phyloP scores from a whole-genome alignment of 2,888 invertebrate genomes.

The Eupithecia abbreviata region DNA sequence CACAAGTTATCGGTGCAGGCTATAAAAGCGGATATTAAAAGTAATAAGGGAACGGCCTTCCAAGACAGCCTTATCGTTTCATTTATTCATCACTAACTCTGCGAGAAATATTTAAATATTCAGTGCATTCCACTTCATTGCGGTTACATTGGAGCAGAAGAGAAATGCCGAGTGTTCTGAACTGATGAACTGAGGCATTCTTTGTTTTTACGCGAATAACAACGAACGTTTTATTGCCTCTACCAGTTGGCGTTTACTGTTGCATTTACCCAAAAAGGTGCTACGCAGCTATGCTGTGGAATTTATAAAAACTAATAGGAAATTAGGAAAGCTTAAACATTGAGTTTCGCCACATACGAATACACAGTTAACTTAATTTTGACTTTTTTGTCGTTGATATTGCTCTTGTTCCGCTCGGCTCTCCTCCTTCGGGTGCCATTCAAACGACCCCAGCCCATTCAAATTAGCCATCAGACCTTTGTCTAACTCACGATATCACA shows the following conservation, averaged over 20 bases:
- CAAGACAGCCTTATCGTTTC: slow-evolving; percentile 11
- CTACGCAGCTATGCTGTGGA: not conserved
- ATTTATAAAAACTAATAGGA: not conserved
- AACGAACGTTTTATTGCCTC: not conserved
- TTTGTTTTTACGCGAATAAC: not conserved
- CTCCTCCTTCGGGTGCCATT: not conserved
- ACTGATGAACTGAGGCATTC: not conserved
- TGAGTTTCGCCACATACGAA: not conserved
- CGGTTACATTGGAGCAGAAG: not conserved
- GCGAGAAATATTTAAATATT: slow-evolving; percentile 5
- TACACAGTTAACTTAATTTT: not conserved
- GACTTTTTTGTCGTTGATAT: not conserved
- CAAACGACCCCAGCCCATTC: slow-evolving; percentile 22
- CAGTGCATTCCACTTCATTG: slow-evolving; percentile 9
- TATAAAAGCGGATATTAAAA: slow-evolving; percentile 21
- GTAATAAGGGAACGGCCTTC: not conserved
- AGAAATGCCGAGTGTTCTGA: not conserved
- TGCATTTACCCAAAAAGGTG: not conserved
- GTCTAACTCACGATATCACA: slow-evolving; percentile 30
- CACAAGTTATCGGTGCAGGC: slow-evolving; percentile 12
- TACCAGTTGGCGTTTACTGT: not conserved
- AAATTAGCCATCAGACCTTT: slow-evolving; percentile 39
- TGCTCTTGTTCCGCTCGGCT: not conserved
- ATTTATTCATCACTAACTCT: slow-evolving; percentile 17
- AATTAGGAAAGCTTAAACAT: not conserved